Conservation (phyloP, 2,888 invertebrate genomes). For the Hetaerina titia region DNA sequence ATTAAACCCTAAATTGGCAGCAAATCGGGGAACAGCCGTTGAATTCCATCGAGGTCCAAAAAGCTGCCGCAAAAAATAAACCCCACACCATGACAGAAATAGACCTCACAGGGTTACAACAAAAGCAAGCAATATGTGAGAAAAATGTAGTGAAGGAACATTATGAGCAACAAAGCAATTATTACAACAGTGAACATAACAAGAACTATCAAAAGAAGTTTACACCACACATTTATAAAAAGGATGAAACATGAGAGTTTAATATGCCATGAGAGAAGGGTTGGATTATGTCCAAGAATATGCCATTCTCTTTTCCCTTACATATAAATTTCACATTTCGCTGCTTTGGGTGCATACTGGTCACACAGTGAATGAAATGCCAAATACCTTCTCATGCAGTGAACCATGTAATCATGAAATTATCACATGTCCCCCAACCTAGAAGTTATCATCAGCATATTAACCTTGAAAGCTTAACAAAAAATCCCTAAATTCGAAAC, state of each 20-base stretch:
- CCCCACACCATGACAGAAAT: background rate
- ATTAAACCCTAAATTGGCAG: constrained; percentile 88
- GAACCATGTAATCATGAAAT: background rate
- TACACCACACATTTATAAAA: background rate
- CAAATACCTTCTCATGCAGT: background rate
- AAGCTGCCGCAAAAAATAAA: constrained; percentile 80
- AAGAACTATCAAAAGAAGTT: background rate
- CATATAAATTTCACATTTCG: no score
- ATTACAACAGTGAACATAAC: background rate
- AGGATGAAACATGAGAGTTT: no score
- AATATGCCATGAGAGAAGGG: no score
- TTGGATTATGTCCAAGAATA: no score
- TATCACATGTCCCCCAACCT: no score
- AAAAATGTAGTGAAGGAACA: background rate
- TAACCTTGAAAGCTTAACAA: no score
- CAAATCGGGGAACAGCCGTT: constrained; percentile 89
- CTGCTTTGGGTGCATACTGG: no score
- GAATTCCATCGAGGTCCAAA: constrained; percentile 89
- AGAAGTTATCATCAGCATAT: no score
- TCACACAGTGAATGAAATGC: no score
- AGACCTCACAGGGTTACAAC: background rate
- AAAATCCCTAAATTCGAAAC: no score
- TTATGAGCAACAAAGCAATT: background rate
- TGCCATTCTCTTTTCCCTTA: no score
- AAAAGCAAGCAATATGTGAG: background rate